Evolutionary conservation across 2,888 invertebrate species (phyloP), one percentile per base, ranked within the genome.

Genomic region (Cryptus viduatorius): DNA sequence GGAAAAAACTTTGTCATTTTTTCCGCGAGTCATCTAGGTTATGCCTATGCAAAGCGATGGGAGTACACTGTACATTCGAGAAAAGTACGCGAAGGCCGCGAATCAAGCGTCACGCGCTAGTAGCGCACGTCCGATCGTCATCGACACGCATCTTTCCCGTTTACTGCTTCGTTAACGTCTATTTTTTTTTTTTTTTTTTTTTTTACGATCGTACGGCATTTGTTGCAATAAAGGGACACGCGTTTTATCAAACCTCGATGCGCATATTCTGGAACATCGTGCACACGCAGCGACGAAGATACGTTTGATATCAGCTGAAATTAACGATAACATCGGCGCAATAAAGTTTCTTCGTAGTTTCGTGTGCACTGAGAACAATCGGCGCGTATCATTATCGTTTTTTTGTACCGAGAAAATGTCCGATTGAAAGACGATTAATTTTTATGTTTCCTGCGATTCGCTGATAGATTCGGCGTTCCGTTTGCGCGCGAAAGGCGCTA

Each of bases 101-200:
- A 61, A 75, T 75, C 56, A 37, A 42, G 16, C 48, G 64, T 69
- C 69, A 69, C 79, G 71, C 48, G 79, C 79, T 46, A 67, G 56
- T n/a, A 31, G 48, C 31, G 14, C 14, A 61, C 61, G 29, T 14
- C 29, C 61, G 61, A 61, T 61, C 61, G 16, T 68, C 69, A 75
- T 75, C 73, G 79, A 68, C 84, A 84, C 77, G 81, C 84, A 71
- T 78, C 37, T 44, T 29, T 59, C 53, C 16, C 42, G 53, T 24
- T 42, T 67, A 24, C 50, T 16, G 78, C 67, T 71, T 75, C 82
- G 79, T 82, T 75, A 75, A 69, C 69, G 64, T 42, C 44, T 50
- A 24, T 16, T 14, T 24, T 16, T 56, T 56, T 56, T 56, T 53
- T 53, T n/a, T 67, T 4, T 59, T 59, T 59, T 59, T 59, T 68